phyloP scores from a whole-genome alignment of 2,113 vertebrate genomes.

The mouse (Mus musculus) region DNA sequence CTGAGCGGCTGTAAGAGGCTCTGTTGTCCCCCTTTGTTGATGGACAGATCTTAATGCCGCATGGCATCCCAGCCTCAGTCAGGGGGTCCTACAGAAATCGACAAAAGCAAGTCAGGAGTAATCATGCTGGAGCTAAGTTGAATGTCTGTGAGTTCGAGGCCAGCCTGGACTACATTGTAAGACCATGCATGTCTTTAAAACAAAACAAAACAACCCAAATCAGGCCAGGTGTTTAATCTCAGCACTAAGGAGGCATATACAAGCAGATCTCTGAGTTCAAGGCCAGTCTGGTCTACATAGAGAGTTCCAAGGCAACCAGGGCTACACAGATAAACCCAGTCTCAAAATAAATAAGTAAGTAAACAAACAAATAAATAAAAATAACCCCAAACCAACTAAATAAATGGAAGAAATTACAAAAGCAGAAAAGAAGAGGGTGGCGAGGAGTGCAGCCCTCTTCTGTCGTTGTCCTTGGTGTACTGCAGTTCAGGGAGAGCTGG shows the following conservation, averaged over 20 bases:
- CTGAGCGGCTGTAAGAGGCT: constrained; percentile 88
- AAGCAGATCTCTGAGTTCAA: background rate
- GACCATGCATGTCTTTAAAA: too few species aligned
- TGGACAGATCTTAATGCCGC: background rate
- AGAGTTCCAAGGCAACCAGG: background rate
- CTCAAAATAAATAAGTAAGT: background rate
- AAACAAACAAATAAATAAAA: background rate
- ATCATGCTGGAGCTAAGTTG: background rate
- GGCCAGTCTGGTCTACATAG: background rate
- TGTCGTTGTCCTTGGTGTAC: background rate
- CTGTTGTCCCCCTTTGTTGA: background rate
- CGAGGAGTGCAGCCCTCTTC: background rate
- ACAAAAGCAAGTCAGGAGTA: background rate
- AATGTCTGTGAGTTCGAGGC: background rate
- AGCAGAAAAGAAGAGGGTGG: background rate
- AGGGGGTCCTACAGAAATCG: background rate
- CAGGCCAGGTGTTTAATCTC: background rate
- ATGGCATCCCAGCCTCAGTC: background rate
- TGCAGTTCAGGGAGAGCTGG: background rate
- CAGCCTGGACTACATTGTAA: background rate
- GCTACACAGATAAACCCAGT: background rate
- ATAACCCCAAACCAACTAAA: background rate
- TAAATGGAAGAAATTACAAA: background rate
- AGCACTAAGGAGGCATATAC: background rate
- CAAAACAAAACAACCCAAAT: background rate